Evolutionary conservation across 2,888 invertebrate genomes (phyloP), one percentile per base, ranked within the genome.

Genomic region (Oxytorus armatus): DNA sequence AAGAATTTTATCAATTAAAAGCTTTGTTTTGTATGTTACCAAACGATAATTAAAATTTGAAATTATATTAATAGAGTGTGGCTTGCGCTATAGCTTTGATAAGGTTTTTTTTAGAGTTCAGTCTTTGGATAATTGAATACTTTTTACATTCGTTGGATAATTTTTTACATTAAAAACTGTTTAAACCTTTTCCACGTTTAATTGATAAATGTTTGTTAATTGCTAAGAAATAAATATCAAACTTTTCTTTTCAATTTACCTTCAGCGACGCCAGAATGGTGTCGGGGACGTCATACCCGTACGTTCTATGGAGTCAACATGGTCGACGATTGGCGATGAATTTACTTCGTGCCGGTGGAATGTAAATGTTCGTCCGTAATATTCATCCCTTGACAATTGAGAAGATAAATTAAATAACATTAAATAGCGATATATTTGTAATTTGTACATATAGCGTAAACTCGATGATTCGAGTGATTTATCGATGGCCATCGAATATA

Each of bases 191-290:
- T n/a, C n/a, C n/a, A n/a, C n/a, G n/a, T n/a, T n/a, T n/a, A 21
- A 18, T 47, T n/a, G 21, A 61, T n/a, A 11, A 25, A 51, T 29
- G 39, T 59, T 39, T 59, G 8, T 36, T 36, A 7, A n/a, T n/a
- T n/a, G n/a, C n/a, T n/a, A n/a, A 33, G n/a, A 18, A 39, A 33
- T 23, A 33, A 55, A 47, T n/a, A n/a, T n/a, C n/a, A n/a, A n/a
- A n/a, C n/a, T 57, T 10, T 25, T 49, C 23, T 51, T 61, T 11
- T 68, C 23, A 47, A 44, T 14, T 44, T 44, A 1, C 3, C 3
- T 14, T 49, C 61, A 88, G 88, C n/a, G 85, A 87, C 53, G 86
- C 88, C 1, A 83, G 86, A 73, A 86, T 85, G 85, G 87, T 89
- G 0, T 89, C 88, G 0, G 88, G 88, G 16, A 83, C 83, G 18